Evolutionary conservation across 1,140 invertebrate genomes (phyloP).

Genomic region (Macrotrachela quadricornifera): DNA sequence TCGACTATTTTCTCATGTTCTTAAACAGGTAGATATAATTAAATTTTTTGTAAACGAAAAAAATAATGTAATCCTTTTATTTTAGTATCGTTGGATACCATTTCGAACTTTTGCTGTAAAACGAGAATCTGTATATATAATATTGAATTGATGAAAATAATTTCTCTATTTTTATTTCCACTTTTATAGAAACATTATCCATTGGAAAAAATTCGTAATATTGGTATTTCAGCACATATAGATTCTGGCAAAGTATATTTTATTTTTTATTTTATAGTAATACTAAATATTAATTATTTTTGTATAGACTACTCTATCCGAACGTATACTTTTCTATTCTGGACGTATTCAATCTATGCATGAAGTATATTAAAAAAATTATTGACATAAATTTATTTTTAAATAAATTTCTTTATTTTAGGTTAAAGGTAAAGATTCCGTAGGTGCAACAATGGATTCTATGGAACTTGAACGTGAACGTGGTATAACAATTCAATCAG

Average conservation of each 20-base stretch:
- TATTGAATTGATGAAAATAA: too few species aligned
- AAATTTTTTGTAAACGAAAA: too few species aligned
- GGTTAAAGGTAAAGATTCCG: slow-evolving; percentile 89
- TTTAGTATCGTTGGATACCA: too few species aligned
- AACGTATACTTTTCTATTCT: slow-evolving; percentile 88
- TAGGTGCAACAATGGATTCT: slow-evolving; percentile 95
- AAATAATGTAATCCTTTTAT: too few species aligned
- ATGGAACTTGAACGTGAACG: slow-evolving; percentile 95
- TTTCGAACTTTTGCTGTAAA: too few species aligned
- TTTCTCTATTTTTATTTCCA: background rate
- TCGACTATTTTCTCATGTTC: too few species aligned
- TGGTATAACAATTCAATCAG: slow-evolving; percentile 96
- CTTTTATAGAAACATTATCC: background rate
- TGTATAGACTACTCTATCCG: slow-evolving; percentile 74
- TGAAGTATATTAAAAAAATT: slow-evolving; percentile 44
- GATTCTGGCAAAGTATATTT: slow-evolving; percentile 56
- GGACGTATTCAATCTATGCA: slow-evolving; percentile 89
- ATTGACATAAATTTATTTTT: too few species aligned
- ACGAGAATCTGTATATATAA: too few species aligned
- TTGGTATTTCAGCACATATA: slow-evolving; percentile 97
- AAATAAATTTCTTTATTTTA: slow-evolving; percentile 19
- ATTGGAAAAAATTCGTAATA: slow-evolving; percentile 57
- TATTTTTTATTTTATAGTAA: too few species aligned
- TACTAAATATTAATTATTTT: too few species aligned
- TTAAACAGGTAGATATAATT: too few species aligned